A percentile compares a stretch with the other conserved stretches of the same genome.
These are phyloP conservation scores for Eupithecia subfuscata DNA, from an alignment of 2,888 invertebrate species.

Conservation along the genomic window DNA sequence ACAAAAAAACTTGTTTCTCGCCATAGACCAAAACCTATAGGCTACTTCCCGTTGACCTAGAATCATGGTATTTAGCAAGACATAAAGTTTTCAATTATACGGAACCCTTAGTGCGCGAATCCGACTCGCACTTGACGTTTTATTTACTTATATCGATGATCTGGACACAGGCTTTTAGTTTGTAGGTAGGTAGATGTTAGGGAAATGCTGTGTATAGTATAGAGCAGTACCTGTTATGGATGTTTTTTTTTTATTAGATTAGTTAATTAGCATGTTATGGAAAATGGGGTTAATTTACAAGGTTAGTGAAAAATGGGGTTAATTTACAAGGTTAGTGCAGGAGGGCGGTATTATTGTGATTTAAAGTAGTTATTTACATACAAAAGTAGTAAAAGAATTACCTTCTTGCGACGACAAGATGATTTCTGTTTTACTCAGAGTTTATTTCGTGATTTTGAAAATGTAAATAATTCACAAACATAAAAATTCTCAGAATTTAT, in stretches of 20 bases:
- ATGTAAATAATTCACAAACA: constrained; percentile 44
- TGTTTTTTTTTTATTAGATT: neutral
- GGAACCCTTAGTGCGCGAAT: too few relatives aligned
- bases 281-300: neutral
- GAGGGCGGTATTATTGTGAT: neutral
- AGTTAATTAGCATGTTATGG: neutral
- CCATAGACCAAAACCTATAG: too few relatives aligned
- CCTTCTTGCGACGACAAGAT: constrained; percentile 23
- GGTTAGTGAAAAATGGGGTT: neutral
- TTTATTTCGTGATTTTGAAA: constrained; percentile 21
- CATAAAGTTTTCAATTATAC: too few relatives aligned
- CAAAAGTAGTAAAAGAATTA: constrained; percentile 29
- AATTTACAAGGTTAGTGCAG: neutral
- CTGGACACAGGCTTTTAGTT: too few relatives aligned
- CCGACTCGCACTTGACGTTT: too few relatives aligned
- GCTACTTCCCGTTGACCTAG: too few relatives aligned
- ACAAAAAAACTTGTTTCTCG: too few relatives aligned
- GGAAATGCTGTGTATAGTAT: neutral
- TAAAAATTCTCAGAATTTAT: constrained; percentile 38
- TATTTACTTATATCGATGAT: too few relatives aligned
- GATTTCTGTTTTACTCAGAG: constrained; percentile 8
- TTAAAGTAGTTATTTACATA: neutral
- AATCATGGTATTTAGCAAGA: too few relatives aligned
- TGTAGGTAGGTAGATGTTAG: too few relatives aligned
- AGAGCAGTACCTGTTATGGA: neutral